These are phyloP conservation scores for Dascyllus trimaculatus DNA, from an alignment of 2,113 vertebrate genomes.

Conservation along the genomic window DNA sequence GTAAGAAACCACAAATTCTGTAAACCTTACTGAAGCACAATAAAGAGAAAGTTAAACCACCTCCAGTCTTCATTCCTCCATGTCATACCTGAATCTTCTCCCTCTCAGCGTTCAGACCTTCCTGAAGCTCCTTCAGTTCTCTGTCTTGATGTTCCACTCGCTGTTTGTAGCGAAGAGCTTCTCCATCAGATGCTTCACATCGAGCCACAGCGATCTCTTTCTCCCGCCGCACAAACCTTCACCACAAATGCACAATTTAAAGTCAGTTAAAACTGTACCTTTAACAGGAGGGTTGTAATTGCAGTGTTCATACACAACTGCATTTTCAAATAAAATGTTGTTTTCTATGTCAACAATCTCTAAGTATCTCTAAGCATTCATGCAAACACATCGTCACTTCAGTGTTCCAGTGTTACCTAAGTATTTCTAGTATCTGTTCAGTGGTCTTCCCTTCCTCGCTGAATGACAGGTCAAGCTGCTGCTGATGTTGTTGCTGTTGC, in stretches of 20 bases:
- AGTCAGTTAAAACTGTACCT: neutral
- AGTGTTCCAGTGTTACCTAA: constrained; percentile 76
- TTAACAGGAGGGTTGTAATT: no score
- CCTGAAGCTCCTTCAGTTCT: constrained; percentile 92
- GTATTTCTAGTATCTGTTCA: constrained; percentile 94
- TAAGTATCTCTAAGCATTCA: no score
- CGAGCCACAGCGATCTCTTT: constrained; percentile 95
- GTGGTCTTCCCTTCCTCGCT: constrained; percentile 93
- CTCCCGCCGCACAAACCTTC: constrained; percentile 94
- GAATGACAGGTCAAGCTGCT: constrained; percentile 86
- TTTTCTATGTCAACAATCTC: neutral
- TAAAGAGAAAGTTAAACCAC: no score
- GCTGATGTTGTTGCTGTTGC: constrained; percentile 58
- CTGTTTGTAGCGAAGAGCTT: constrained; percentile 91
- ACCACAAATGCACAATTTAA: constrained; percentile 7
- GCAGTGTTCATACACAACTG: no score
- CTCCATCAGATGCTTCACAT: constrained; percentile 92
- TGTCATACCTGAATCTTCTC: constrained; percentile 92
- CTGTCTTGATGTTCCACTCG: constrained; percentile 92
- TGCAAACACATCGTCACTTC: neutral
- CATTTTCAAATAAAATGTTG: neutral
- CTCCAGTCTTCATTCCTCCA: neutral
- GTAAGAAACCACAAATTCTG: no score
- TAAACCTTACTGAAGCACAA: no score
- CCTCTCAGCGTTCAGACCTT: constrained; percentile 91